A percentile compares a stretch with the other conserved stretches of the same genome.
Evolutionary conservation across 2,888 invertebrate species (phyloP).

Genomic region (Hirtodrosophila histrioides): DNA sequence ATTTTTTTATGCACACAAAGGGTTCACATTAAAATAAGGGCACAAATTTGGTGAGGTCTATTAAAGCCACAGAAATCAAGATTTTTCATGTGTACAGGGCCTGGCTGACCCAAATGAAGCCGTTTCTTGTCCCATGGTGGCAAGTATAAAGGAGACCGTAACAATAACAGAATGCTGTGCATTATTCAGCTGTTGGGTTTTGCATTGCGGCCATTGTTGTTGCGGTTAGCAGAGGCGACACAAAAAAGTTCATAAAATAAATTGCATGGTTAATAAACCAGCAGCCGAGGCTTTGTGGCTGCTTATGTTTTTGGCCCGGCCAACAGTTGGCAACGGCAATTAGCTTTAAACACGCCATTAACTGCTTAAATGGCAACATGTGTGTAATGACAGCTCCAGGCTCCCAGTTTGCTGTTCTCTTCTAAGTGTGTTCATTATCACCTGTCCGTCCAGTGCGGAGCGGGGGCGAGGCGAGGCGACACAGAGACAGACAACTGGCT

Average conservation of each 20-base stretch:
- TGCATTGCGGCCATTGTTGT: slow-evolving; percentile 17
- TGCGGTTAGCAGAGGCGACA: slow-evolving; percentile 36
- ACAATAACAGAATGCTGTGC: slow-evolving; percentile 28
- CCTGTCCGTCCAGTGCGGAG: slow-evolving; percentile 53
- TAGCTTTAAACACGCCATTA: slow-evolving; percentile 78
- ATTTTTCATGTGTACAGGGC: too few relatives aligned
- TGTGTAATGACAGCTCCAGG: slow-evolving; percentile 39
- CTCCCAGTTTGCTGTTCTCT: neutral
- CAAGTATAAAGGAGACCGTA: neutral
- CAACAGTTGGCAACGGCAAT: slow-evolving; percentile 53
- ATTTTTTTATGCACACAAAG: too few relatives aligned
- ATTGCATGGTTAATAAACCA: slow-evolving; percentile 75
- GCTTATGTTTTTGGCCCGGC: slow-evolving; percentile 9
- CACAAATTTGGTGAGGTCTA: too few relatives aligned
- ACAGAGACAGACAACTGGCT: slow-evolving; percentile 1
- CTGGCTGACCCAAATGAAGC: too few relatives aligned
- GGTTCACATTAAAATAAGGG: too few relatives aligned
- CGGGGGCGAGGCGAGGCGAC: neutral
- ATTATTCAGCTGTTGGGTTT: slow-evolving; percentile 40
- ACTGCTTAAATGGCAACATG: slow-evolving; percentile 77
- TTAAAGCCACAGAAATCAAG: too few relatives aligned
- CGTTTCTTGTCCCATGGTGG: too few relatives aligned
- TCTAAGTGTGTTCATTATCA: slow-evolving; percentile 75
- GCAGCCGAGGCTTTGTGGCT: slow-evolving; percentile 49
- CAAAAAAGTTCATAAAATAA: slow-evolving; percentile 72